Evolutionary conservation across 2,113 vertebrate genomes (phyloP).

Genomic region (Limanda limanda): DNA sequence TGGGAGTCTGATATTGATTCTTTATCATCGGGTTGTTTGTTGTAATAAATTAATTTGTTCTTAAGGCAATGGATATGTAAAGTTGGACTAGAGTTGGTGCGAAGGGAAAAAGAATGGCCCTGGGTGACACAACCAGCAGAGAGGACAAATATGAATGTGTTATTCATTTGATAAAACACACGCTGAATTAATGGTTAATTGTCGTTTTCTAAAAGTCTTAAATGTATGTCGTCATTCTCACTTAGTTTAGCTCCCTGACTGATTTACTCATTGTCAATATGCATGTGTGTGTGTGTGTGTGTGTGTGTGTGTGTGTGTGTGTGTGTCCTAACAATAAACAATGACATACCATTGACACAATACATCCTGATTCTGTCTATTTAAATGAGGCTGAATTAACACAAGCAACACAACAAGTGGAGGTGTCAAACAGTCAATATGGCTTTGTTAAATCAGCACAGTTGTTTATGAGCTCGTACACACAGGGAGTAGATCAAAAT

Average conservation of each 20-base stretch:
- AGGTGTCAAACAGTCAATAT: conserved; percentile 24
- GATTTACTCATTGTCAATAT: background rate
- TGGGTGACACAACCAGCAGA: conserved; percentile 24
- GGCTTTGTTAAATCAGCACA: too few relatives aligned
- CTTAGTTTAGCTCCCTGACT: conserved; percentile 11
- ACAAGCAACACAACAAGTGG: conserved; percentile 8
- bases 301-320: too few relatives aligned
- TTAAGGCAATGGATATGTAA: conserved; percentile 70
- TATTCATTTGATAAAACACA: conserved; percentile 47
- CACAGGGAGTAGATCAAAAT: background rate
- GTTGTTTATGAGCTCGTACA: too few relatives aligned
- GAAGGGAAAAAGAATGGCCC: conserved; percentile 15
- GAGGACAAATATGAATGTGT: conserved; percentile 43
- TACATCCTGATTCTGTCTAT: too few relatives aligned
- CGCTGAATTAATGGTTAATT: conserved; percentile 32
- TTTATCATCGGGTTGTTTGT: conserved; percentile 83
- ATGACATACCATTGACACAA: background rate
- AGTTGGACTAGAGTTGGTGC: conserved; percentile 35
- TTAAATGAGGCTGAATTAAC: conserved; percentile 28
- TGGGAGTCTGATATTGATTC: conserved; percentile 77
- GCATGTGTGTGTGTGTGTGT: background rate
- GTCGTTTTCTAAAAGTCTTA: conserved; percentile 39
- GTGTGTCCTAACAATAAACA: conserved; percentile 9
- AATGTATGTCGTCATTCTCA: conserved; percentile 12
- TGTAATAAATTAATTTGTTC: conserved; percentile 74